Conservation (phyloP, 2,888 invertebrate genomes). For the Leptura quadrifasciata region DNA sequence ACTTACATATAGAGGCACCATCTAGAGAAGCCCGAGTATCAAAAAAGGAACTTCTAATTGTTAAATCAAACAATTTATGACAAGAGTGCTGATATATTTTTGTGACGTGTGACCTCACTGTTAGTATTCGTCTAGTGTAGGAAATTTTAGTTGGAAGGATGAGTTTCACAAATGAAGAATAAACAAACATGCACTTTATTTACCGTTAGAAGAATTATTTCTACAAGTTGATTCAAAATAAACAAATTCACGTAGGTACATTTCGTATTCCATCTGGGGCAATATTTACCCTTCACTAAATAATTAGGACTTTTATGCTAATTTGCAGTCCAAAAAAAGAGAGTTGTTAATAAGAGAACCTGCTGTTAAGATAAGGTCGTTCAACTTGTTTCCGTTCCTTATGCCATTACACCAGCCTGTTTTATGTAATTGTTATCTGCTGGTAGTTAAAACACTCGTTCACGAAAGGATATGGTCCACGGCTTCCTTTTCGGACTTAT, state of each 20-base stretch:
- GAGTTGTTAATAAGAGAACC: conserved; percentile 35
- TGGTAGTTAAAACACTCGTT: conserved; percentile 1
- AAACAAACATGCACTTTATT: too few relatives aligned
- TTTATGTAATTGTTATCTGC: conserved; percentile 11
- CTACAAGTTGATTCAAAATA: too few relatives aligned
- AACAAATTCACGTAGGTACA: neutral
- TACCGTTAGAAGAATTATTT: too few relatives aligned
- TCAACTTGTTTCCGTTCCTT: conserved; percentile 52
- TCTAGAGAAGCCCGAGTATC: too few relatives aligned
- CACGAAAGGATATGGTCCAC: conserved; percentile 10
- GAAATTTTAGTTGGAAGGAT: too few relatives aligned
- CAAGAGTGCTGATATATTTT: too few relatives aligned
- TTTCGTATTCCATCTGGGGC: neutral
- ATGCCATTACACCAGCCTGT: neutral
- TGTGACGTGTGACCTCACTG: too few relatives aligned
- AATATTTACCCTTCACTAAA: conserved; percentile 17
- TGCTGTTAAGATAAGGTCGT: conserved; percentile 50
- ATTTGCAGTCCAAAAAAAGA: neutral
- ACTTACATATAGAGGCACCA: too few relatives aligned
- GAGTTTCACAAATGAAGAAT: too few relatives aligned
- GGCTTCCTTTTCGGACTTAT: neutral
- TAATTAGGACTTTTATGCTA: conserved; percentile 20
- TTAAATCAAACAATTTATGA: too few relatives aligned
- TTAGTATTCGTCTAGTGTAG: too few relatives aligned
- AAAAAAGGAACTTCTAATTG: too few relatives aligned